Evolutionary conservation across 2,113 vertebrate genomes (phyloP).

Genomic region (Lamprologus tigripictilis): DNA sequence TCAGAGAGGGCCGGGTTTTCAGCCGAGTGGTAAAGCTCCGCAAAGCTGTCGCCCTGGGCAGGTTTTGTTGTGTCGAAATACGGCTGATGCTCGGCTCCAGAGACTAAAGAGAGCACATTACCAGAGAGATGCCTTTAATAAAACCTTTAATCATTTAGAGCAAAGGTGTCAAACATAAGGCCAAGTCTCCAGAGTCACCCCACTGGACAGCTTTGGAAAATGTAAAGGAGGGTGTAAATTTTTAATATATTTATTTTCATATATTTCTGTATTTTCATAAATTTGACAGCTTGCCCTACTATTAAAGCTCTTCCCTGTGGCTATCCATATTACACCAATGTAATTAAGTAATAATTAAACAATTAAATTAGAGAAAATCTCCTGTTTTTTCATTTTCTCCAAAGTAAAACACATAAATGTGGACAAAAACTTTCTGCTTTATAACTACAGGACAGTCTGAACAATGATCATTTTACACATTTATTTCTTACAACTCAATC

Average conservation of each 20-base stretch:
- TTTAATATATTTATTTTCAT: background rate
- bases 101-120: background rate
- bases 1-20: background rate
- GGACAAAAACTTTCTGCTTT: background rate
- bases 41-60: background rate
- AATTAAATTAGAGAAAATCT: background rate
- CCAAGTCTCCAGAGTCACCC: background rate
- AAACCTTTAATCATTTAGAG: background rate
- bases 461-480: fast-evolving
- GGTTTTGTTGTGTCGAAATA: background rate
- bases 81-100: background rate
- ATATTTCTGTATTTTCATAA: background rate
- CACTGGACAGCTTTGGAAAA: background rate
- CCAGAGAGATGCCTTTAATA: background rate
- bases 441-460: background rate
- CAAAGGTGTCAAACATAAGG: background rate
- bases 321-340: background rate
- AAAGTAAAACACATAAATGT: background rate
- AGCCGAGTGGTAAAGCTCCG: background rate
- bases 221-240: background rate
- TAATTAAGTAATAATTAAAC: background rate
- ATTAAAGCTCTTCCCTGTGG: background rate
- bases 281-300: background rate
- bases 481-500: background rate
- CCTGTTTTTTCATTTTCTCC: background rate